Percentiles rank a stretch among this genome's conserved stretches.
Conservation (phyloP, 2,797 vertebrate genomes). For the Malacoraja senta region DNA sequence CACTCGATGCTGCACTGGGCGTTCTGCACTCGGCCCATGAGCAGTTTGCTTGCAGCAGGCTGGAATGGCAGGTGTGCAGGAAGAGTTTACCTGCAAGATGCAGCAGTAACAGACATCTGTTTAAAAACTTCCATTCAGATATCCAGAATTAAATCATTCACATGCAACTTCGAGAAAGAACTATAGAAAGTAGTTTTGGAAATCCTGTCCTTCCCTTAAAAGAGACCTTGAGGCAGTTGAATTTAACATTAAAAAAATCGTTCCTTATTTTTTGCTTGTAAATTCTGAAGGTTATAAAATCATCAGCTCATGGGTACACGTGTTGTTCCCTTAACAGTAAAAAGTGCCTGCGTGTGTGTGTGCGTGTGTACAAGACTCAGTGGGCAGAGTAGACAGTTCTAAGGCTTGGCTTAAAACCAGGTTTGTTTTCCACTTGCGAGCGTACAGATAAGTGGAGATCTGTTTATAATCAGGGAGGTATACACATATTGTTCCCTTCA, state of each 20-base stretch:
- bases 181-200: not conserved
- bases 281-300: not conserved
- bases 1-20: not conserved
- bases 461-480: not conserved
- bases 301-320: not conserved
- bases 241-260: not conserved
- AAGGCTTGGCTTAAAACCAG: constrained; percentile 5
- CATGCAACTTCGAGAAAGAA: constrained; percentile 27
- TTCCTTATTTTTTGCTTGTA: not conserved
- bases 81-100: not conserved
- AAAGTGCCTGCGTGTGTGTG: not conserved
- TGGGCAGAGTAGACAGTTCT: not conserved
- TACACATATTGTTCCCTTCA: too few species aligned
- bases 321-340: constrained; percentile 19
- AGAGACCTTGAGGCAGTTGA: not conserved
- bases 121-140: not conserved
- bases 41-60: not conserved
- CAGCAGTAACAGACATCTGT: not conserved
- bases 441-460: not conserved
- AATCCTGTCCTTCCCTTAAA: not conserved
- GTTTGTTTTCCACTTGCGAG: not conserved
- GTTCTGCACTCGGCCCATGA: not conserved
- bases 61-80: not conserved
- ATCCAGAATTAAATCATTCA: not conserved
- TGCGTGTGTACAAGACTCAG: not conserved